Percentiles rank a stretch among this genome's conserved stretches.
phyloP scores from a whole-genome alignment of 2,113 vertebrate species.

The Oreochromis tanganicae region DNA sequence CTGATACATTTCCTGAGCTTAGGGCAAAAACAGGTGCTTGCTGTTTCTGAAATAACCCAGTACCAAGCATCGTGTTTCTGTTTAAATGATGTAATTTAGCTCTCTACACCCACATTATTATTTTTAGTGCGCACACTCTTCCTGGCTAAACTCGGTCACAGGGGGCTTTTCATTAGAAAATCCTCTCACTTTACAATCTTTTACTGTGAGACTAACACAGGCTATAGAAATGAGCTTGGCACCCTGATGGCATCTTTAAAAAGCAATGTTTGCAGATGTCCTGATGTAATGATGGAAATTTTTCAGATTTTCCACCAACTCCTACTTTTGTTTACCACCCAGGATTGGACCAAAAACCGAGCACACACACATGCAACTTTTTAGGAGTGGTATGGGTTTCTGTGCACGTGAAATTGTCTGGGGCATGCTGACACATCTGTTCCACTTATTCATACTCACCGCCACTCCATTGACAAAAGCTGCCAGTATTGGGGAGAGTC shows the following conservation, averaged over 20 bases:
- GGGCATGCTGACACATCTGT: neutral
- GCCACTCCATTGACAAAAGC: slow-evolving; percentile 86
- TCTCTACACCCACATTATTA: neutral
- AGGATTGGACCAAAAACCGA: neutral
- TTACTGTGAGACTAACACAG: neutral
- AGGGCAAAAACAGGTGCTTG: neutral
- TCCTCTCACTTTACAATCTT: neutral
- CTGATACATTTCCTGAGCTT: neutral
- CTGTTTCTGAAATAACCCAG: neutral
- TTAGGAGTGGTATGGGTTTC: neutral
- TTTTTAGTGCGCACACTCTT: neutral
- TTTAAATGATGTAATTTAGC: neutral
- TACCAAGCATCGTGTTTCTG: neutral
- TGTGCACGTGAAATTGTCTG: neutral
- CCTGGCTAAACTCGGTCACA: neutral
- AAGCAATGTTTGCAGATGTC: neutral
- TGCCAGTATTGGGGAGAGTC: slow-evolving; percentile 78
- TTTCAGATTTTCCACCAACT: neutral
- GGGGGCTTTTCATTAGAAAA: neutral
- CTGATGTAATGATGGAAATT: neutral
- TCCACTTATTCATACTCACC: slow-evolving; percentile 64
- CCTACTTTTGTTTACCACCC: neutral
- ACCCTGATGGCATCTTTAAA: neutral
- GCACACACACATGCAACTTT: neutral
- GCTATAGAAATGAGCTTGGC: neutral